Percentiles rank a stretch among this genome's conserved stretches.
Conservation (phyloP, 2,797 vertebrate species). For the Moxostoma hubbsi region DNA sequence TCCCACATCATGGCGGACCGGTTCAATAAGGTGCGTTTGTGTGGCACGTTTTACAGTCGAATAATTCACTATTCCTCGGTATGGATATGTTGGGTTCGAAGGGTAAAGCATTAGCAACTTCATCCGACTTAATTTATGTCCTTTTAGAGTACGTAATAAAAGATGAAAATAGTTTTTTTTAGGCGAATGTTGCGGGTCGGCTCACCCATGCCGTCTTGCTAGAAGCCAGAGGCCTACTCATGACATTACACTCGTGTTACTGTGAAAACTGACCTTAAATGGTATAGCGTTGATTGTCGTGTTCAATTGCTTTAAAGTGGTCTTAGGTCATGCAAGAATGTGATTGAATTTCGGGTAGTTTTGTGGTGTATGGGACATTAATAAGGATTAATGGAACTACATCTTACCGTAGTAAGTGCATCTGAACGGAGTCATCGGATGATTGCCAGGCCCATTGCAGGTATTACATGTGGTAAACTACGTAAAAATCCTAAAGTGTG, state of each 20-base stretch:
- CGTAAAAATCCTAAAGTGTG: too few species aligned
- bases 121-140: too few species aligned
- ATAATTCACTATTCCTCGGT: background rate
- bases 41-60: background rate
- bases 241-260: background rate
- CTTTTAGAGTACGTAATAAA: background rate
- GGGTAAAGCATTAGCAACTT: background rate
- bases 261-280: background rate
- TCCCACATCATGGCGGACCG: slow-evolving; percentile 85
- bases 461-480: too few species aligned
- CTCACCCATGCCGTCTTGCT: background rate
- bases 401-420: too few species aligned
- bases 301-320: too few species aligned
- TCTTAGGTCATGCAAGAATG: too few species aligned
- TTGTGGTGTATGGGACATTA: too few species aligned
- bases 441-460: too few species aligned
- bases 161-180: background rate
- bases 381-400: too few species aligned
- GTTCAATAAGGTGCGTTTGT: slow-evolving; percentile 80
- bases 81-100: background rate
- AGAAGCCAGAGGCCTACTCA: slow-evolving; percentile 24
- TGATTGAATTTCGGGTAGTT: too few species aligned
- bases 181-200: accelerated
- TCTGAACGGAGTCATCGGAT: too few species aligned
- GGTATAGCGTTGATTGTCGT: too few species aligned